Percentiles rank a stretch among this genome's conserved stretches.
Conservation (phyloP, 2,113 vertebrate genomes). For the Brienomyrus brachyistius region DNA sequence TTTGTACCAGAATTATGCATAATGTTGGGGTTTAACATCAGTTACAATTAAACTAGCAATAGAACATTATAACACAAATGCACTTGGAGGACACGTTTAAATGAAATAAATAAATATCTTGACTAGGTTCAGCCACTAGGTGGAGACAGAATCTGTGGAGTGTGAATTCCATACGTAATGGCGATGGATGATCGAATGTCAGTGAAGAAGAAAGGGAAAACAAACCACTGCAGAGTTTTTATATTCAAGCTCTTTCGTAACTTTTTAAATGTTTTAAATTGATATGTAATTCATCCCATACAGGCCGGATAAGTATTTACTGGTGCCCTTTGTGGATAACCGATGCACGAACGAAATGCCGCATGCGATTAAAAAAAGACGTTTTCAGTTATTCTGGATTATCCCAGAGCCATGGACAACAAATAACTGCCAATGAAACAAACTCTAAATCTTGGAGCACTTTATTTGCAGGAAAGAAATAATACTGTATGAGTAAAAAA, state of each 20-base stretch:
- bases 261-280: background rate
- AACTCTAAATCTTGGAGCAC: background rate
- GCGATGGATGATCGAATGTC: background rate
- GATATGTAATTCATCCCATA: background rate
- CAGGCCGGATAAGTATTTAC: background rate
- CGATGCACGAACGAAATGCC: background rate
- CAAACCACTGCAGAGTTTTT: background rate
- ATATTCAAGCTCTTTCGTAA: background rate
- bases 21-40: background rate
- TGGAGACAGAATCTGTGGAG: background rate
- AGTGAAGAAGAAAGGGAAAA: background rate
- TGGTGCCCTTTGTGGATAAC: background rate
- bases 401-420: background rate
- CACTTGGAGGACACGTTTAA: background rate
- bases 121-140: background rate
- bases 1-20: background rate
- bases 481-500: background rate
- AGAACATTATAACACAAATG: background rate
- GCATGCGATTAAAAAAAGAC: background rate
- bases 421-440: background rate
- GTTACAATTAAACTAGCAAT: background rate
- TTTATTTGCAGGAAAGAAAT: background rate
- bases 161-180: background rate
- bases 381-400: background rate
- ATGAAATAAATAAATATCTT: background rate